Evolutionary conservation across 2,888 invertebrate genomes (phyloP), one percentile per base, ranked within the genome.

Genomic region (Ochropacha duplaris): DNA sequence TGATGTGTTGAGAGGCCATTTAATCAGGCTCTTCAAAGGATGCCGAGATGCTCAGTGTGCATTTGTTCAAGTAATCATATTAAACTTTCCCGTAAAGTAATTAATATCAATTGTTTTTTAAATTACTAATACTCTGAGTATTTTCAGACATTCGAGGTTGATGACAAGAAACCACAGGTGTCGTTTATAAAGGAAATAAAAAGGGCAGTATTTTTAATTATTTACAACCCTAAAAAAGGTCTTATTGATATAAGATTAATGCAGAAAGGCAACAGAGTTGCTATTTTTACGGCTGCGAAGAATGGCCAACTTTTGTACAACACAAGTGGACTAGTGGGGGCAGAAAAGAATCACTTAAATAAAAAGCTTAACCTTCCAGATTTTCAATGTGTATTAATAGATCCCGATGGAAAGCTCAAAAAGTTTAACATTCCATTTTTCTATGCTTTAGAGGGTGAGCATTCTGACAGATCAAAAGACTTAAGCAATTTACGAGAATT

Each of bases 31-130:
- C 79, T 98, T 98, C 94, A 99, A 99, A 92, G 99, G 99, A 4
- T 99, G 98, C 84, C 94, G 99, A 55, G 98, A 99, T 81, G 99
- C 99, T 0, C 97, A 99, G 81, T 97, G 98, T 82, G 98, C 97
- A 2, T 99, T 99, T 95, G 92, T 99, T 49, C 96, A 97, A 87
- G 96, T 66, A 34, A 56, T n/a, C 6, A 19, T 44, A 1, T 19
- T 44, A 9, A 44, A 44, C 1, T 9, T 44, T 1, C 16, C 9
- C 19, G 1, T 44, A 19, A 36, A 19, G 14, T 44, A 39, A 14
- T 55, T 4, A n/a, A n/a, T n/a, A n/a, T n/a, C n/a, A n/a, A n/a
- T 26, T 2, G 9, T 2, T 28, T 22, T 24, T 54, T 26, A n/a
- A n/a, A n/a, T n/a, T n/a, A n/a, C n/a, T n/a, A n/a, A n/a, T n/a